These are phyloP conservation scores for Subacronicta megacephala DNA, from an alignment of 2,888 invertebrate genomes.

Conservation along the genomic window DNA sequence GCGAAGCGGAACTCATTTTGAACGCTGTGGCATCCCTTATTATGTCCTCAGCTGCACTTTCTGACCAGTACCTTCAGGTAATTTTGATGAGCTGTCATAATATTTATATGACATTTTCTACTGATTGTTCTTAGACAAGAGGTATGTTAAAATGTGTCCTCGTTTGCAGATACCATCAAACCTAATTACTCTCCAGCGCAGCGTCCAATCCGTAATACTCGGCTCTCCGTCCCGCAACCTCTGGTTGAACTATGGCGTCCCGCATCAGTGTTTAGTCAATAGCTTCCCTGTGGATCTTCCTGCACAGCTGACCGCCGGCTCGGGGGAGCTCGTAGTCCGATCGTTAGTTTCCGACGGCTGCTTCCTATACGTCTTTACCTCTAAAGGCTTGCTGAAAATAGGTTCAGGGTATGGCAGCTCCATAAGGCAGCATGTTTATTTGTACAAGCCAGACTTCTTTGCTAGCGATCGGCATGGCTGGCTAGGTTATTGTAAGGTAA, in stretches of 20 bases:
- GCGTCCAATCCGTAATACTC: conserved; percentile 96
- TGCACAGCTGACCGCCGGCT: conserved; percentile 68
- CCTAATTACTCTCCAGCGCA: conserved; percentile 95
- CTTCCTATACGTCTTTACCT: conserved; percentile 96
- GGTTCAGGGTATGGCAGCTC: conserved; percentile 98
- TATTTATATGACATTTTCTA: background rate
- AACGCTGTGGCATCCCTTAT: conserved; percentile 96
- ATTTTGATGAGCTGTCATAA: background rate
- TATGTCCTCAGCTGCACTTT: conserved; percentile 94
- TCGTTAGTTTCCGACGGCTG: conserved; percentile 97
- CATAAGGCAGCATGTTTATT: conserved; percentile 96
- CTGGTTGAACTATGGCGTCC: conserved; percentile 97
- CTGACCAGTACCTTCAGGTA: conserved; percentile 95
- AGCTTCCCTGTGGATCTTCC: conserved; percentile 90
- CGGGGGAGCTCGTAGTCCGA: conserved; percentile 80
- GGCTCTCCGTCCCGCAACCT: conserved; percentile 95
- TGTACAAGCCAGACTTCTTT: conserved; percentile 94
- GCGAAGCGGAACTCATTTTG: conserved; percentile 97
- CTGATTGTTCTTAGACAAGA: background rate
- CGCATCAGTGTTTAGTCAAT: conserved; percentile 92
- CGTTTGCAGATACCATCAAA: conserved; percentile 94
- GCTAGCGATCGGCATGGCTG: conserved; percentile 94
- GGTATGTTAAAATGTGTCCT: background rate
- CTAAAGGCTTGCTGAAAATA: conserved; percentile 96
- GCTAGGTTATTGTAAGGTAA: conserved; percentile 95